Percentiles rank a stretch among this genome's conserved stretches.
Conservation (phyloP, 2,113 vertebrate species). For the Callaeas wilsoni region DNA sequence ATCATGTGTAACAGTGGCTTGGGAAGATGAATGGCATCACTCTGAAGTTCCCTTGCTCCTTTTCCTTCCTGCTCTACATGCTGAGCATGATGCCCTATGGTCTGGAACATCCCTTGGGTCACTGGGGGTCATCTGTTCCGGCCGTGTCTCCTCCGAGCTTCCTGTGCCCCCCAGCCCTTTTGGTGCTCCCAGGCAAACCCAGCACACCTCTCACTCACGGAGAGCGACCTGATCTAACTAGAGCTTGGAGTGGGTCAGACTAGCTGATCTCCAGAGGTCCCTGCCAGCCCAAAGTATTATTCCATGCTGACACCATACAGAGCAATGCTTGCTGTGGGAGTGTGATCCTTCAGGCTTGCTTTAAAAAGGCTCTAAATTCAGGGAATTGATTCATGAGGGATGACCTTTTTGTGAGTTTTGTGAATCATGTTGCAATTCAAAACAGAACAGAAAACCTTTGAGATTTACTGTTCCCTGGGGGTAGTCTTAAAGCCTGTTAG, state of each 20-base stretch:
- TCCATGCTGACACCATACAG: background rate
- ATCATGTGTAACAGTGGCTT: background rate
- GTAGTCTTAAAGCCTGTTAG: background rate
- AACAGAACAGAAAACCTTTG: background rate
- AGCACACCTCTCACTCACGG: background rate
- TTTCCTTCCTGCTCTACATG: background rate
- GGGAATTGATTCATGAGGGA: background rate
- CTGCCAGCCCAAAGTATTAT: background rate
- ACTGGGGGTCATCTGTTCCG: rapidly evolving
- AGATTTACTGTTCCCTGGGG: background rate
- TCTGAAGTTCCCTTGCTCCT: background rate
- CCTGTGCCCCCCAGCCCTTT: background rate
- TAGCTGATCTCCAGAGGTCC: background rate
- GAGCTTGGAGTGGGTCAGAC: background rate
- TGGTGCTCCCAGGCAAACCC: background rate
- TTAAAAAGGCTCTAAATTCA: background rate
- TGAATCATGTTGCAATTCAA: background rate
- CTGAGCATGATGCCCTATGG: background rate
- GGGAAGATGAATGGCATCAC: background rate
- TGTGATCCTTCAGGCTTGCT: background rate
- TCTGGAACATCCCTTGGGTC: background rate
- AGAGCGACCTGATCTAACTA: background rate
- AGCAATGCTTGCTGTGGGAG: background rate
- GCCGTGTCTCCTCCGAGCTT: background rate
- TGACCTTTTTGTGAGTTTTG: background rate